These are phyloP conservation scores for Saguinus midas DNA, from an alignment of 2,113 vertebrate genomes.

Conservation along the genomic window DNA sequence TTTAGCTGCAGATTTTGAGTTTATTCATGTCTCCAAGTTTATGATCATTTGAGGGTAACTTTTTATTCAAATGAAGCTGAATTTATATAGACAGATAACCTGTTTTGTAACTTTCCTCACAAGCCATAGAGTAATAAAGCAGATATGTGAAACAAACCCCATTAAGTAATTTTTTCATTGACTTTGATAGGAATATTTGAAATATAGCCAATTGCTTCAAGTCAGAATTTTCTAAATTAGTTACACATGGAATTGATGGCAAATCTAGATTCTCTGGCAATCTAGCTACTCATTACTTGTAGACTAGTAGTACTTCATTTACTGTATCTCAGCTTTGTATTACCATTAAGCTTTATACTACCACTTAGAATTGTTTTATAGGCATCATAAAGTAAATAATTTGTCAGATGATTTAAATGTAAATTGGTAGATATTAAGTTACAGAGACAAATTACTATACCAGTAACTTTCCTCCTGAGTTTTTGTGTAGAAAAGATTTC, in stretches of 20 bases:
- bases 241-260: background rate
- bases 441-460: background rate
- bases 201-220: background rate
- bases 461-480: background rate
- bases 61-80: background rate
- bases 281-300: background rate
- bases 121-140: background rate
- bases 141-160: background rate
- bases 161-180: background rate
- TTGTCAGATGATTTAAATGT: conserved; percentile 32
- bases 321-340: background rate
- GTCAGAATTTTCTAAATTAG: conserved; percentile 1
- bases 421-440: background rate
- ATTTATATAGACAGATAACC: background rate
- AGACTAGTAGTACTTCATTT: background rate
- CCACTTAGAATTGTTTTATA: background rate
- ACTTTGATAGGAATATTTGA: conserved; percentile 3
- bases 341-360: background rate
- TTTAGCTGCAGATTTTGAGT: background rate
- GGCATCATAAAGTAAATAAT: conserved; percentile 32
- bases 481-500: too few relatives aligned
- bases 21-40: background rate
- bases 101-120: conserved; percentile 3
- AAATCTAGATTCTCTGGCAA: background rate
- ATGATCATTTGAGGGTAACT: background rate